phyloP scores from a whole-genome alignment of 2,113 vertebrate genomes.

The Oncorhynchus clarkii region DNA sequence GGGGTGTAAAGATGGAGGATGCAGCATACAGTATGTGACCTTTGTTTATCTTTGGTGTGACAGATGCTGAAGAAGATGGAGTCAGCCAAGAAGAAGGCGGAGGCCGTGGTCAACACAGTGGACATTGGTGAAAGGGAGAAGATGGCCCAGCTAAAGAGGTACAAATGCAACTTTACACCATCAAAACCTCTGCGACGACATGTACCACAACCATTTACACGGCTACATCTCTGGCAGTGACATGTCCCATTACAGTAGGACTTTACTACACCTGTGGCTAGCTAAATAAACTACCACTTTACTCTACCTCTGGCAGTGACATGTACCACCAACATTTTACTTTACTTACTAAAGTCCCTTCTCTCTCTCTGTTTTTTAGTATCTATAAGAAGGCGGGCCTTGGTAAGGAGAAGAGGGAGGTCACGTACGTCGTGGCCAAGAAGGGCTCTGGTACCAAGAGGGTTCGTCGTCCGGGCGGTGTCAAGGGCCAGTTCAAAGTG shows the following conservation, averaged over 20 bases:
- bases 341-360: background rate
- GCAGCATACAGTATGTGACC: background rate
- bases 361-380: slow-evolving; percentile 55
- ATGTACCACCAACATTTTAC: no score
- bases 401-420: slow-evolving; percentile 89
- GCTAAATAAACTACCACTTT: background rate
- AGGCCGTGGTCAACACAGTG: slow-evolving; percentile 89
- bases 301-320: background rate
- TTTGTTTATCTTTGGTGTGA: background rate
- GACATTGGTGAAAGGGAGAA: slow-evolving; percentile 95
- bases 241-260: background rate
- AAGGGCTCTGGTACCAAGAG: slow-evolving; percentile 81
- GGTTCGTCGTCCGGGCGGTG: slow-evolving; percentile 81
- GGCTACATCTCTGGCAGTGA: no score
- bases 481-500: slow-evolving; percentile 91
- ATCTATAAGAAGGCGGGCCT: slow-evolving; percentile 96
- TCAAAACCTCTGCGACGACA: background rate
- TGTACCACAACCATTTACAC: background rate
- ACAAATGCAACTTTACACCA: background rate
- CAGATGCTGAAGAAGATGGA: slow-evolving; percentile 96
- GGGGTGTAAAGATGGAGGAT: no score
- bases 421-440: slow-evolving; percentile 91
- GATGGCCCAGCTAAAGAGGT: slow-evolving; percentile 89
- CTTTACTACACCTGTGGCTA: background rate
- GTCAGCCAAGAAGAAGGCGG: slow-evolving; percentile 93